Evolutionary conservation across 2,113 vertebrate species (phyloP), one percentile per base, ranked within the genome.

Genomic region (Rattus rattus): DNA sequence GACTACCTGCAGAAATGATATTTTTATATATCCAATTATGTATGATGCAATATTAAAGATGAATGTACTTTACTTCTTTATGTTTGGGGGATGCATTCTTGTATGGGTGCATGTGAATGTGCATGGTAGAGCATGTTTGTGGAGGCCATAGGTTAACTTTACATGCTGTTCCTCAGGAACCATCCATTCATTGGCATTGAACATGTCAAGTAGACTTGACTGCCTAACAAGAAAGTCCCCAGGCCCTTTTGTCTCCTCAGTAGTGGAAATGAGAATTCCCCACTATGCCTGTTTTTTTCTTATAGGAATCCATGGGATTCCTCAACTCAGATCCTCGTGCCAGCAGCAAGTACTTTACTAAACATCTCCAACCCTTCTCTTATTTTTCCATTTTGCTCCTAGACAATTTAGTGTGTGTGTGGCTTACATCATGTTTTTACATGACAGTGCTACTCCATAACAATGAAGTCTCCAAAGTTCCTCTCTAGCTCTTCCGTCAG

Each of bases 21-120:
- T 91, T 80, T 81, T 77, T 75, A 88, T 67, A 85, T 52, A 65
- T 59, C 79, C 24, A 72, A n/a, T 67, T 63, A 91, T 91, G 80
- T 70, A 81, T 59, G 33, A 88, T 11, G 16, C 49, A 17, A 56
- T 84, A 77, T 54, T 90, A 30, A 77, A 61, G 5, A 39, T 83
- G 22, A 61, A n/a, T 88, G 14, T 92, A 80, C 61, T 76, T 77
- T 67, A 56, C 43, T 59, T 56, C 19, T 52, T 73, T 73, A 54
- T 88, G 10, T 86, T 47, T 85, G 13, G 0, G 0, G 52, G 33
- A 22, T 70, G 47, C 30, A 13, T 70, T 52, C 11, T 20, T n/a
- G 47, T 87, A 30, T 70, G 47, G 43, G 28, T 67, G 9, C 14
- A 43, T 67, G 26, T 86, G 59, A n/a, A 56, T 59, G 28, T 11